Base-by-base conservation (phyloP, 2,797 vertebrate genomes). In the Rhadinocentrus ornatus region DNA sequence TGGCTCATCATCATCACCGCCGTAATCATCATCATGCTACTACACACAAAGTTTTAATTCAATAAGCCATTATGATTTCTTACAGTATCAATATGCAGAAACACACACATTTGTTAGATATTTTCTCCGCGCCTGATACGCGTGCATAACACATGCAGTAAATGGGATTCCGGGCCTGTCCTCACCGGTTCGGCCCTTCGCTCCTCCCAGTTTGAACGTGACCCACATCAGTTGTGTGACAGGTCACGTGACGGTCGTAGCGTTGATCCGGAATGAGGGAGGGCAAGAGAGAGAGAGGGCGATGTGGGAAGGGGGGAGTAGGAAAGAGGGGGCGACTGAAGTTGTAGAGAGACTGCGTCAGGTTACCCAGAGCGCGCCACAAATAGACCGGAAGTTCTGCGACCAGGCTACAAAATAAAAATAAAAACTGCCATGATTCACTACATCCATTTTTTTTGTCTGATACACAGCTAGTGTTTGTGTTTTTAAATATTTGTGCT, bases 161-260 rank as follows among this genome's bases (percentile, higher is more conserved):
- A 88, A 89, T 50, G 71, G 62, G 75, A 79, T 74, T 79, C 77
- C 64, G 74, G 77, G 78, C 80, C 86, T 88, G 34, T 79, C 87
- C 88, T 81, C 77, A 78, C 87, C 62, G 24, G 69, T 69, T 86
- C 66, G 64, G 79, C 68, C 85, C 79, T 77, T 86, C 75, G 80
- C 89, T 88, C 87, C 91, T 90, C 86, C 81, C 87, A 73, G 85
- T 92, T 83, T 90, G 93, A 94, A 92, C 82, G 83, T 93, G 89
- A 91, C 89, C 90, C 89, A 84, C 80, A 92, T 91, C 86, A 86
- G 90, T 89, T 90, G 91, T 86, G 84, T 91, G 92, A 89, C 90
- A 78, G 83, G 89, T 96, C 96, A 96, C 94, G 93, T 96, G 95
- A 95, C 87, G 34, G 69, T 69, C 69, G 71, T 90, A 81, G 88